Conservation (phyloP, 2,797 vertebrate species). For the Hoplostethus atlanticus region DNA sequence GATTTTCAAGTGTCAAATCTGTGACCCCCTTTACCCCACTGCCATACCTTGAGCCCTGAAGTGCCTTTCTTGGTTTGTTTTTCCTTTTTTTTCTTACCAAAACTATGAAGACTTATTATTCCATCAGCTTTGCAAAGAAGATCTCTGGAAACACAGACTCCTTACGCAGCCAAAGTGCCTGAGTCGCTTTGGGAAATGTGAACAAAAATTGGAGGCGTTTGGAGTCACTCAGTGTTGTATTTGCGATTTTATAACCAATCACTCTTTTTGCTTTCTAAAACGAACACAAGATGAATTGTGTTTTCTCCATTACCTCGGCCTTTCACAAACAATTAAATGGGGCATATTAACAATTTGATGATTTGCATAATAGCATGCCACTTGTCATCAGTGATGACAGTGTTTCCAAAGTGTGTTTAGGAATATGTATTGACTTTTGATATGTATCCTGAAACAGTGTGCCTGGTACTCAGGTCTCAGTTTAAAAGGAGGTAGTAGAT, state of each 20-base stretch:
- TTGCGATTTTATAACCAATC: too few species aligned
- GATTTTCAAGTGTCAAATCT: constrained; percentile 33
- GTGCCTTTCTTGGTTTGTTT: constrained; percentile 72
- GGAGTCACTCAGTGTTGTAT: too few species aligned
- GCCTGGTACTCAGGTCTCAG: constrained; percentile 10
- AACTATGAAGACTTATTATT: constrained; percentile 11
- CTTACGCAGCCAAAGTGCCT: constrained; percentile 39
- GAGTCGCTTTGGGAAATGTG: constrained; percentile 20
- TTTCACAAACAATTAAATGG: constrained; percentile 34
- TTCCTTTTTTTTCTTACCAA: neutral
- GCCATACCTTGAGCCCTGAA: constrained; percentile 67
- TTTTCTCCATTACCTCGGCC: neutral
- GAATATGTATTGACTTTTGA: neutral
- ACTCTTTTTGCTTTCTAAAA: too few species aligned
- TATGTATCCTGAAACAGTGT: neutral
- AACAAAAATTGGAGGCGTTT: constrained; percentile 5
- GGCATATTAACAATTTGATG: constrained; percentile 30
- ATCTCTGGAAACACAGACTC: constrained; percentile 21
- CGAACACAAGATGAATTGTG: too few species aligned
- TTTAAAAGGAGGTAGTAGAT: neutral
- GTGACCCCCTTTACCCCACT: constrained; percentile 51
- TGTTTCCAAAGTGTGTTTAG: constrained; percentile 28
- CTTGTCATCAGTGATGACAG: constrained; percentile 26
- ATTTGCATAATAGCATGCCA: constrained; percentile 35
- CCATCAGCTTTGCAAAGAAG: constrained; percentile 3